These are phyloP conservation scores for Furcifer pardalis DNA, from an alignment of 2,797 vertebrate species.

Conservation along the genomic window DNA sequence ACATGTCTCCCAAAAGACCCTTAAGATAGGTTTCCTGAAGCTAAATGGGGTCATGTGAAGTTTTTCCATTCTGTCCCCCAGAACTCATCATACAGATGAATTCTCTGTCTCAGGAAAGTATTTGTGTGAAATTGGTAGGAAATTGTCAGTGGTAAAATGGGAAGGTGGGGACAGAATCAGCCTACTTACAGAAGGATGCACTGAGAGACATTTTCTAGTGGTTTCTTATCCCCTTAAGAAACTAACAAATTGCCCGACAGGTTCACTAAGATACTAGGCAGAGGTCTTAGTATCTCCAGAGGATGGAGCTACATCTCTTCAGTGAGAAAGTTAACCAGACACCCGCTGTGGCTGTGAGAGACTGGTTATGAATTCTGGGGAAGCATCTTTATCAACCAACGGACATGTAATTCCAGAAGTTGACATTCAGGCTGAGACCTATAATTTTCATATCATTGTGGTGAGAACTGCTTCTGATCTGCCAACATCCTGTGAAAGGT, in stretches of 20 bases:
- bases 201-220: not conserved
- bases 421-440: not conserved
- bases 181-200: not conserved
- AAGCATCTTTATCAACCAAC: not conserved
- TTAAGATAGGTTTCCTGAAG: too few relatives aligned
- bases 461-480: conserved; percentile 21
- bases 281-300: not conserved
- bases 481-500: not conserved
- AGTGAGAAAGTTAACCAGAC: not conserved
- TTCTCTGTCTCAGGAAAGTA: not conserved
- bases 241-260: not conserved
- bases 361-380: not conserved
- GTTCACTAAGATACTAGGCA: not conserved
- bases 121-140: not conserved
- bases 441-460: not conserved
- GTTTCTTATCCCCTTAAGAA: not conserved
- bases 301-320: not conserved
- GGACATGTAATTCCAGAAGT: not conserved
- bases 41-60: not conserved
- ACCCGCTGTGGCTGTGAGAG: not conserved
- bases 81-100: not conserved
- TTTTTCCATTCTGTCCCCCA: not conserved
- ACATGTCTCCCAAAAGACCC: too few relatives aligned
- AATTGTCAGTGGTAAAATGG: not conserved
- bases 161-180: too few relatives aligned